Evolutionary conservation across 2,888 invertebrate species (phyloP).

Genomic region (Galeruca laticollis): DNA sequence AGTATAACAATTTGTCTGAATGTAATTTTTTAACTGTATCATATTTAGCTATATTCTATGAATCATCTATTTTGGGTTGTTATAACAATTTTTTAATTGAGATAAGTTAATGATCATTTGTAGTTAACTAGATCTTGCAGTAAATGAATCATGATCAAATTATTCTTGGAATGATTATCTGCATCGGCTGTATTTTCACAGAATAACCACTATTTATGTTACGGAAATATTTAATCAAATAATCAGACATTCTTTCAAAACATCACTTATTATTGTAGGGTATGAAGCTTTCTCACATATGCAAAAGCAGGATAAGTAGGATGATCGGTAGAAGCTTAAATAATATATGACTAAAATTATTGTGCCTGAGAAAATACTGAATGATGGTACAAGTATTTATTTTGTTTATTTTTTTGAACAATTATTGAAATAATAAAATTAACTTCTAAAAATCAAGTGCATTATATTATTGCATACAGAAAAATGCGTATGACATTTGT

Average conservation of each 20-base stretch:
- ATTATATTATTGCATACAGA: too few relatives aligned
- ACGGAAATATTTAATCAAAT: slow-evolving; percentile 9
- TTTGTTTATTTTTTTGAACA: too few relatives aligned
- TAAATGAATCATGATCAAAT: slow-evolving; percentile 17
- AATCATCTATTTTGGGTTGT: neutral
- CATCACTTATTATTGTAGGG: neutral
- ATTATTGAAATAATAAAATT: too few relatives aligned
- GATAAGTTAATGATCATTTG: neutral
- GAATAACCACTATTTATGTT: slow-evolving; percentile 17
- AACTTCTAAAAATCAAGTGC: too few relatives aligned
- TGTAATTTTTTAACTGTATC: neutral
- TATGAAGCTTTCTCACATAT: neutral
- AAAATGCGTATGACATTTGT: too few relatives aligned
- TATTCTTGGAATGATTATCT: slow-evolving; percentile 11
- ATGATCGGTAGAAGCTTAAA: too few relatives aligned
- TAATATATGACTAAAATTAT: too few relatives aligned
- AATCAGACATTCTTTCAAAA: slow-evolving; percentile 6
- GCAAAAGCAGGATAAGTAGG: too few relatives aligned
- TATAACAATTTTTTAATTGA: neutral
- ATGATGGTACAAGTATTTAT: too few relatives aligned
- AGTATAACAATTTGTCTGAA: neutral
- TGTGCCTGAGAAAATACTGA: too few relatives aligned
- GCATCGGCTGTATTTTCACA: slow-evolving; percentile 6
- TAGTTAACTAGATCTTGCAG: neutral
- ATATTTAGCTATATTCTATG: neutral